phyloP scores from a whole-genome alignment of 2,113 vertebrate genomes.

The Vulpes lagopus region DNA sequence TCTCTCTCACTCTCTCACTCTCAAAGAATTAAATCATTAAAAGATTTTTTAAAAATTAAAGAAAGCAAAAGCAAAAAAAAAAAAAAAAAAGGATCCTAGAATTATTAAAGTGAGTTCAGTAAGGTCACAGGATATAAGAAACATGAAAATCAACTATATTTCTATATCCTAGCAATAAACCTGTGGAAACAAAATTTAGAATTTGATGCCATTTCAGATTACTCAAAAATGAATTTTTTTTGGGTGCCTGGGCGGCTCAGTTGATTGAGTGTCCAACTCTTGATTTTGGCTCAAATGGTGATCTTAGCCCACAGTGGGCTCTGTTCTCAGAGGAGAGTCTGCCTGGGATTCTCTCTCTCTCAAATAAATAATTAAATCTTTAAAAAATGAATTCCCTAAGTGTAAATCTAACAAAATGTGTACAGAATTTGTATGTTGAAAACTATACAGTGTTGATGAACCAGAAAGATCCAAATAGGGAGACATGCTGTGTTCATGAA shows the following conservation, averaged over 20 bases:
- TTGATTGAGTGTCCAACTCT: neutral
- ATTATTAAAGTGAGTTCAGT: neutral
- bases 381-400: neutral
- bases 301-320: neutral
- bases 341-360: neutral
- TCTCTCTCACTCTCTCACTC: neutral
- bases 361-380: neutral
- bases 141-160: neutral
- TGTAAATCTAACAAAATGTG: neutral
- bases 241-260: neutral
- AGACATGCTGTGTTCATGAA: neutral
- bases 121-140: neutral
- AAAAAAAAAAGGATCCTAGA: neutral
- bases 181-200: neutral
- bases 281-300: neutral
- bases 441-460: neutral
- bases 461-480: neutral
- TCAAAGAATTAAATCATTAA: neutral
- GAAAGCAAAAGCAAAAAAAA: neutral
- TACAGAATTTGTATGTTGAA: neutral
- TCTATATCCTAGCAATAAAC: neutral
- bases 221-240: neutral
- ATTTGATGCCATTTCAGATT: neutral
- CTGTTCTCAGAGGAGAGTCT: neutral
- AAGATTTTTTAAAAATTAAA: neutral